These are phyloP conservation scores for Microcebus griseorufus DNA, from an alignment of 2,113 vertebrate species.

Conservation along the genomic window DNA sequence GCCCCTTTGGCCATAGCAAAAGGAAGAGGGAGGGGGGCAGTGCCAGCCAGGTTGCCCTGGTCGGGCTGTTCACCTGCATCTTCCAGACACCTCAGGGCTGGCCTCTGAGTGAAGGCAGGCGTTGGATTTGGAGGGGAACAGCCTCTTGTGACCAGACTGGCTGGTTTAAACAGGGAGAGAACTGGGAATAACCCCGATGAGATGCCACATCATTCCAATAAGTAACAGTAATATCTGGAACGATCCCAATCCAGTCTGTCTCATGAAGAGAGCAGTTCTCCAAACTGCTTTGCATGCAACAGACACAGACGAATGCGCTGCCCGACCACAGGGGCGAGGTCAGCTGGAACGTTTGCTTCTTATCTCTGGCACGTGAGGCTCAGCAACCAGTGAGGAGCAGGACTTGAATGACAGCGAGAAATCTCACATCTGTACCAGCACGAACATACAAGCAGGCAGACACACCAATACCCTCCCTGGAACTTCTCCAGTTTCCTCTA, in stretches of 20 bases:
- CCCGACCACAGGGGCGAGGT: fast-evolving
- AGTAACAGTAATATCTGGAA: neutral
- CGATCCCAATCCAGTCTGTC: neutral
- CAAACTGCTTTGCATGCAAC: fast-evolving
- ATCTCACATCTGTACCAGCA: neutral
- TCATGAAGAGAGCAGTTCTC: neutral
- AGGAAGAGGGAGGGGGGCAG: neutral
- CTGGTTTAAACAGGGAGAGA: neutral
- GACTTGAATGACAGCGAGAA: neutral
- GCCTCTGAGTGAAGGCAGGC: neutral
- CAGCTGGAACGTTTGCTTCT: neutral
- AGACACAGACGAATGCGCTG: neutral
- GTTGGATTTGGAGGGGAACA: neutral
- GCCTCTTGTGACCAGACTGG: neutral
- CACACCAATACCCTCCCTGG: neutral
- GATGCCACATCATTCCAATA: neutral
- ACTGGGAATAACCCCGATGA: neutral
- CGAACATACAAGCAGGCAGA: neutral
- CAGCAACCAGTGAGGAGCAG: neutral
- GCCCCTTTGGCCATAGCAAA: neutral
- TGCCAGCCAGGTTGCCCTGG: neutral
- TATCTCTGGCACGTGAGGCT: neutral
- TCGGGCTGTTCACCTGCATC: neutral
- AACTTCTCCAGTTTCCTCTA: neutral
- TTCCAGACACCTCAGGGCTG: neutral